A percentile compares a stretch with the other conserved stretches of the same genome.
phyloP scores from a whole-genome alignment of 2,113 vertebrate genomes.

The Catharus bicknelli region DNA sequence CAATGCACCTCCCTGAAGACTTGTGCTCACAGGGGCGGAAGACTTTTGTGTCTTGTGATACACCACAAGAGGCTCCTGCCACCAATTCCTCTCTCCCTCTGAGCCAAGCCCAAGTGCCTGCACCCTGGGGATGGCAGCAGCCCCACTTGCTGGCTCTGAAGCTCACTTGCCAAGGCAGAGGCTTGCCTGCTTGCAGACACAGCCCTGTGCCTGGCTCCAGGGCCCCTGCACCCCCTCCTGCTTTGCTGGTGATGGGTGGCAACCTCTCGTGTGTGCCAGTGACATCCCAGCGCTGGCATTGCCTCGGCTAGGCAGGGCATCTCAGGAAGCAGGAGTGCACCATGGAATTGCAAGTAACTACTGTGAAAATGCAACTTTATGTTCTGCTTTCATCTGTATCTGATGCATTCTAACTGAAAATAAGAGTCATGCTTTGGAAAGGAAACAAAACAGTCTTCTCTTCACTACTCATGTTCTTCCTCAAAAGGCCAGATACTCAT shows the following conservation, averaged over 20 bases:
- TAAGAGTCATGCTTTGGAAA: not conserved
- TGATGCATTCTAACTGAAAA: not conserved
- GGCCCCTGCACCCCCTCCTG: not conserved
- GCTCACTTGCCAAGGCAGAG: not conserved
- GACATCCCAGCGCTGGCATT: not conserved
- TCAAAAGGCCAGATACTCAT: not conserved
- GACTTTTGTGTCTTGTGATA: accelerated
- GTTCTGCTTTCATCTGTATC: not conserved
- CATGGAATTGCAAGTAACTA: not conserved
- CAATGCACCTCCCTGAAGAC: not conserved
- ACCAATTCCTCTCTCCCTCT: not conserved
- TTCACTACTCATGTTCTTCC: not conserved
- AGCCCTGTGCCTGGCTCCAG: not conserved
- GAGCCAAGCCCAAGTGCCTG: not conserved
- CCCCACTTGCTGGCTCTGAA: not conserved
- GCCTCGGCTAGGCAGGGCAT: not conserved
- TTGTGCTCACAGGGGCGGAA: accelerated
- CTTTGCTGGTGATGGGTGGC: accelerated
- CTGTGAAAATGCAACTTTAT: not conserved
- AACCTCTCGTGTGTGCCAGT: accelerated
- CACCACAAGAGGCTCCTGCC: not conserved
- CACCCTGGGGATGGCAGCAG: not conserved
- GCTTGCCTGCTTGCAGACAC: accelerated
- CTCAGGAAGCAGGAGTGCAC: not conserved
- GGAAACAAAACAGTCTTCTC: not conserved